A percentile compares a stretch with the other conserved stretches of the same genome.
Conservation (phyloP, 2,797 vertebrate species). For the Triplophysa yarkandensis region DNA sequence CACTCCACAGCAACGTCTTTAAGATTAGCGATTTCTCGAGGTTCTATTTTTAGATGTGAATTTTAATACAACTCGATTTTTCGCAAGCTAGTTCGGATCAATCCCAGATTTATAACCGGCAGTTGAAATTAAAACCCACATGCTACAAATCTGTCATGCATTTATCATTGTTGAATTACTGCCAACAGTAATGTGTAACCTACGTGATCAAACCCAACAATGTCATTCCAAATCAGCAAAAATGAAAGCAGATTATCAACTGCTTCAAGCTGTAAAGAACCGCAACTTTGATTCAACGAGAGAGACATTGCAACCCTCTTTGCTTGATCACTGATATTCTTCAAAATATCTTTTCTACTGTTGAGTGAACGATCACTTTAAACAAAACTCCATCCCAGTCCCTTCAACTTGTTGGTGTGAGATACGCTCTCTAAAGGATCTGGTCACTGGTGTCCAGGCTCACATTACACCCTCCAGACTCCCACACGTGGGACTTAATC, state of each 20-base stretch:
- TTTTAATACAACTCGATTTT: slow-evolving; percentile 17
- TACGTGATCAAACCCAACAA: slow-evolving; percentile 24
- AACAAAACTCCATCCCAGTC: background rate
- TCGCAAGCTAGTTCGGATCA: slow-evolving; percentile 34
- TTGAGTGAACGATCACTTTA: background rate
- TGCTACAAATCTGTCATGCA: background rate
- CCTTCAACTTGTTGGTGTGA: background rate
- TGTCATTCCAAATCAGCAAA: slow-evolving; percentile 7
- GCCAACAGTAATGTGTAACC: background rate
- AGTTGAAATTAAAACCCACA: slow-evolving; percentile 9
- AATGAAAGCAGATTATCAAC: background rate
- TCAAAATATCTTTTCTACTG: too few relatives aligned
- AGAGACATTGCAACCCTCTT: too few relatives aligned
- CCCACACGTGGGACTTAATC: slow-evolving; percentile 46
- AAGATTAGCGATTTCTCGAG: slow-evolving; percentile 13
- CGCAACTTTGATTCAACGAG: too few relatives aligned
- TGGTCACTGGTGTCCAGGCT: slow-evolving; percentile 11
- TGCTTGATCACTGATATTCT: too few relatives aligned
- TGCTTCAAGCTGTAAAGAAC: too few relatives aligned
- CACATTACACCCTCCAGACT: slow-evolving; percentile 36
- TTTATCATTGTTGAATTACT: slow-evolving; percentile 8
- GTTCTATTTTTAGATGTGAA: slow-evolving; percentile 15
- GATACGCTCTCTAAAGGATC: background rate
- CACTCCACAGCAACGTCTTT: background rate
- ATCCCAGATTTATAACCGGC: slow-evolving; percentile 28